phyloP scores from a whole-genome alignment of 1,140 invertebrate species.

The Oppia nitens region DNA sequence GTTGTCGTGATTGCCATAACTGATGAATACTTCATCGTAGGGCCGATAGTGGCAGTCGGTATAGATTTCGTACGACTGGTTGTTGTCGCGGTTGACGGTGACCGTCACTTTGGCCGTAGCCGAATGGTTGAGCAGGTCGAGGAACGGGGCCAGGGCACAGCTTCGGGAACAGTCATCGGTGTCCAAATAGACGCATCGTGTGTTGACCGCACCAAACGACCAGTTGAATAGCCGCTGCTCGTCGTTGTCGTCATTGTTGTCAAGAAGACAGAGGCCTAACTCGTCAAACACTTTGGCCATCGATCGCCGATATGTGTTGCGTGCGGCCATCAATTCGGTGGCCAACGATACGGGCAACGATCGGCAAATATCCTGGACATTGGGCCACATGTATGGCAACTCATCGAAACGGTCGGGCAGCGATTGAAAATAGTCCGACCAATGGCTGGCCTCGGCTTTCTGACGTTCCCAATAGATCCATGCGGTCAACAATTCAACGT shows the following conservation, averaged over 20 bases:
- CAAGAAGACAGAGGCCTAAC: conserved; percentile 2
- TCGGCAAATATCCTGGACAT: not conserved
- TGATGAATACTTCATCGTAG: conserved; percentile 51
- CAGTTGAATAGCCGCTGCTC: conserved; percentile 24
- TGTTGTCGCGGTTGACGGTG: conserved; percentile 4
- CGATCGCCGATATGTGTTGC: conserved; percentile 29
- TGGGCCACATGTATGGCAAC: not conserved
- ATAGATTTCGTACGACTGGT: not conserved
- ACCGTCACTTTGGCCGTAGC: conserved; percentile 29
- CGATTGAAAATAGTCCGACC: conserved; percentile 37
- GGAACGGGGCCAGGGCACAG: conserved; percentile 49
- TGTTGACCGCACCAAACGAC: conserved; percentile 57
- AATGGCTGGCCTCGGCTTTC: conserved; percentile 24
- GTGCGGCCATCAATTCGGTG: conserved; percentile 29
- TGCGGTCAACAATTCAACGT: conserved; percentile 30
- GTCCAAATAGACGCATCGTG: conserved; percentile 42
- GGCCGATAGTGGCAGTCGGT: not conserved
- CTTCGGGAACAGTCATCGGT: conserved; percentile 32
- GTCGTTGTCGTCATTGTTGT: conserved; percentile 18
- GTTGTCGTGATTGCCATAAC: conserved; percentile 52
- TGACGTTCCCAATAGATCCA: conserved; percentile 37
- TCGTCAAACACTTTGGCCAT: not conserved
- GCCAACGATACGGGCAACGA: conserved; percentile 22
- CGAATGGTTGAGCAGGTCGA: conserved; percentile 62
- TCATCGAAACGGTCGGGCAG: conserved; percentile 31